These are phyloP conservation scores for Lepidostoma basale DNA, from an alignment of 1,140 invertebrate species.

Conservation along the genomic window DNA sequence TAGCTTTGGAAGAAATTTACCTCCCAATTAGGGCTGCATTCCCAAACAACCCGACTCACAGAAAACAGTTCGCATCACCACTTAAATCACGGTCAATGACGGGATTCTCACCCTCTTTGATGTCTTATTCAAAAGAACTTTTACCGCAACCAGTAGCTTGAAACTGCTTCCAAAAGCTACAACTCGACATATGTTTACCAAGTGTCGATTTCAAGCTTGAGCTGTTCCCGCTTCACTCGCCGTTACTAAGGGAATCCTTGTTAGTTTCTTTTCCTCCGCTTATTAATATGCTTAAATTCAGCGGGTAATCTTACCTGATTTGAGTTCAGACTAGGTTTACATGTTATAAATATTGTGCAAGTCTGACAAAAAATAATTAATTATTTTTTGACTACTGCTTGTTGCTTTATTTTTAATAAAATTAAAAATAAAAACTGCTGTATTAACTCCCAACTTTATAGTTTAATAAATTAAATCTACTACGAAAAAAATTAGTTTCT, in stretches of 20 bases:
- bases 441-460: too few species aligned
- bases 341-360: too few species aligned
- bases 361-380: too few species aligned
- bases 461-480: too few species aligned
- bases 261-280: conserved; percentile 94
- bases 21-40: conserved; percentile 83
- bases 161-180: conserved; percentile 69
- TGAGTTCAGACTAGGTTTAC: conserved; percentile 63
- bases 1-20: conserved; percentile 88
- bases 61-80: conserved; percentile 64
- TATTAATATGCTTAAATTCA: conserved; percentile 89
- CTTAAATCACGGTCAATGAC: conserved; percentile 62
- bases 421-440: too few species aligned
- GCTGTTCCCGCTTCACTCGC: conserved; percentile 84
- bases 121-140: conserved; percentile 75
- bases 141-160: conserved; percentile 53
- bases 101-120: conserved; percentile 75
- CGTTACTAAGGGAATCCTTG: conserved; percentile 85
- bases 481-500: too few species aligned
- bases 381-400: too few species aligned
- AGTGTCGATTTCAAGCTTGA: conserved; percentile 64
- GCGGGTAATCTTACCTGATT: conserved; percentile 76
- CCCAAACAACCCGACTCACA: conserved; percentile 84
- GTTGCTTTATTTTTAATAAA: too few species aligned
- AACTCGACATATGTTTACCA: conserved; percentile 62